These are phyloP conservation scores for Anarsia innoxiella DNA, from an alignment of 2,888 invertebrate species.

Conservation along the genomic window DNA sequence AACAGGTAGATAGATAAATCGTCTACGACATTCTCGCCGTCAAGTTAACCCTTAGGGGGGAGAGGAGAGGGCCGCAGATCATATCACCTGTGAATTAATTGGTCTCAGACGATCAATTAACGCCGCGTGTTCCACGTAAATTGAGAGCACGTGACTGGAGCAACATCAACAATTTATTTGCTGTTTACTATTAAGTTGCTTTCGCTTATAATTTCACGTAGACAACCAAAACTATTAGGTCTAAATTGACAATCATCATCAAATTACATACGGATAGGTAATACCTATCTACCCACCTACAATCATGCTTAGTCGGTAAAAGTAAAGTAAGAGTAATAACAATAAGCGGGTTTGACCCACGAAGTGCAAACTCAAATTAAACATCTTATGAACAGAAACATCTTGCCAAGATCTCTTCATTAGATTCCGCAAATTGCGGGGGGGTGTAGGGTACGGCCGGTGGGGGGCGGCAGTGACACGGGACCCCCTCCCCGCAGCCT, in stretches of 20 bases:
- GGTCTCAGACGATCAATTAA: constrained; percentile 67
- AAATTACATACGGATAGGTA: too few species aligned
- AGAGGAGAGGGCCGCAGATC: constrained; percentile 44
- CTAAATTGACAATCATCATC: too few species aligned
- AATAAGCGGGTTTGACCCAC: constrained; percentile 66
- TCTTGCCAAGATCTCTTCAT: constrained; percentile 73
- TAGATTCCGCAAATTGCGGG: constrained; percentile 67
- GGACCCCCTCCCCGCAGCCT: constrained; percentile 52
- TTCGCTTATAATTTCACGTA: too few species aligned
- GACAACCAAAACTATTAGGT: too few species aligned
- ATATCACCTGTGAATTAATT: constrained; percentile 71
- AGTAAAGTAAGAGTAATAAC: constrained; percentile 58
- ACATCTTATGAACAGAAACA: constrained; percentile 73
- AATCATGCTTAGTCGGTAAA: too few species aligned
- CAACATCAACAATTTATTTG: too few species aligned
- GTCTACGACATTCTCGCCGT: constrained; percentile 47
- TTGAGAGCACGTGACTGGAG: constrained; percentile 32
- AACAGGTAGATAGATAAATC: too few species aligned
- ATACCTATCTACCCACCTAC: too few species aligned
- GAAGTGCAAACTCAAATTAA: constrained; percentile 71
- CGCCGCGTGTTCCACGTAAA: constrained; percentile 50
- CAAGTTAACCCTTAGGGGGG: constrained; percentile 26
- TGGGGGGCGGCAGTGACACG: constrained; percentile 59
- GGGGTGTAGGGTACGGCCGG: constrained; percentile 25
- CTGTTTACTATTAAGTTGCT: too few species aligned